These are phyloP conservation scores for Rotaria sp. DNA, from an alignment of 2,888 invertebrate species.

Conservation along the genomic window DNA sequence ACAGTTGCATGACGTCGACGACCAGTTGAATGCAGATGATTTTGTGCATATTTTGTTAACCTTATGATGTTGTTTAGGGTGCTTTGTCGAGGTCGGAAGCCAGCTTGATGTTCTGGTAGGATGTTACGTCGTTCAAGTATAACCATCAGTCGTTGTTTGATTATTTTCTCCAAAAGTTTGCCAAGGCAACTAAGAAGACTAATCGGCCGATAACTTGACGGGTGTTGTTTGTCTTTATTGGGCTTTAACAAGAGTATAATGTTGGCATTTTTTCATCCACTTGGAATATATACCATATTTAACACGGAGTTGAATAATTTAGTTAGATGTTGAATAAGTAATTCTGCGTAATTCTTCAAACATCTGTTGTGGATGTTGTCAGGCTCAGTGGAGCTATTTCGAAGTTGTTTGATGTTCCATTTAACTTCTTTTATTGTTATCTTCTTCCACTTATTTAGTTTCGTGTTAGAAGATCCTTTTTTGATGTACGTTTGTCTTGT, in stretches of 20 bases:
- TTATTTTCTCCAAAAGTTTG: conserved; percentile 20
- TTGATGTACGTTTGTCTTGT: too few relatives aligned
- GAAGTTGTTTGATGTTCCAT: too few relatives aligned
- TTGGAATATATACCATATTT: conserved; percentile 30
- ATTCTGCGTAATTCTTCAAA: too few relatives aligned
- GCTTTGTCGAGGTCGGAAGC: conserved; percentile 13
- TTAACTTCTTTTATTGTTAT: too few relatives aligned
- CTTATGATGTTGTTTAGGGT: conserved; percentile 23
- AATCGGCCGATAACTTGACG: conserved; percentile 27
- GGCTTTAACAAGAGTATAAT: conserved; percentile 32
- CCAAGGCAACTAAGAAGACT: not conserved
- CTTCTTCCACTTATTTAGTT: too few relatives aligned
- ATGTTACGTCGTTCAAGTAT: conserved; percentile 26
- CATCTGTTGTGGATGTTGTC: too few relatives aligned
- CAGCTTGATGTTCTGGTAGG: conserved; percentile 26
- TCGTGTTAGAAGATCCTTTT: too few relatives aligned
- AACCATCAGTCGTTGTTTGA: conserved; percentile 29
- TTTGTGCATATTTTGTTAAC: not conserved
- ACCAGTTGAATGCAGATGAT: conserved; percentile 19
- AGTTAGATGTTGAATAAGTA: too few relatives aligned
- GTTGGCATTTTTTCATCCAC: conserved; percentile 24
- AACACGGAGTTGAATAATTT: conserved; percentile 7
- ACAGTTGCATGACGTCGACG: conserved; percentile 8
- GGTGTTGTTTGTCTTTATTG: conserved; percentile 23
- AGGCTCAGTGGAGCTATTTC: too few relatives aligned